A percentile compares a stretch with the other conserved stretches of the same genome.
Conservation (phyloP, 2,888 invertebrate genomes). For the Cybosia mesomella region DNA sequence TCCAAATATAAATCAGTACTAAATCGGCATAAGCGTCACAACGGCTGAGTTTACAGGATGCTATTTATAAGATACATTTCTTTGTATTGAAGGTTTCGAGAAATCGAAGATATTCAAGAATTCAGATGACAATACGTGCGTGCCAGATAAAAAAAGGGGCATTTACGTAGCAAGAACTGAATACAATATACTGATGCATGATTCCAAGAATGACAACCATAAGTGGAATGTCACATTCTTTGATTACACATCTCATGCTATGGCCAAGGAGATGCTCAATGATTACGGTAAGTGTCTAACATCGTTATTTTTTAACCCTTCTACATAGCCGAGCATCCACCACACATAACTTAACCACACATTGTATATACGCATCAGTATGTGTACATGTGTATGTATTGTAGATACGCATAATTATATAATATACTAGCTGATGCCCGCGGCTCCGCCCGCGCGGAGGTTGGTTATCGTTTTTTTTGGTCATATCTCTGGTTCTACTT, state of each 20-base stretch:
- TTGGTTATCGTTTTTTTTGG: no score
- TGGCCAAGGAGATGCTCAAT: slow-evolving; percentile 91
- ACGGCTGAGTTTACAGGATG: neutral
- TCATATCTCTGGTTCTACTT: no score
- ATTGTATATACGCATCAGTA: no score
- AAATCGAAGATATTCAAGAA: slow-evolving; percentile 78
- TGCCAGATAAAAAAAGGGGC: slow-evolving; percentile 89
- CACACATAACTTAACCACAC: neutral
- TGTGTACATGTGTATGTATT: no score
- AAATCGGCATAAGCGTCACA: neutral
- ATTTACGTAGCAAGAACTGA: slow-evolving; percentile 95
- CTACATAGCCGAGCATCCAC: neutral
- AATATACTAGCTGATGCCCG: no score
- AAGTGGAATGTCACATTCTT: slow-evolving; percentile 99
- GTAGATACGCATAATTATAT: no score
- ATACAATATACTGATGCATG: slow-evolving; percentile 98
- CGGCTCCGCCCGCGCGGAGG: no score
- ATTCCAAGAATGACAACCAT: slow-evolving; percentile 89
- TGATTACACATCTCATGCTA: slow-evolving; percentile 96
- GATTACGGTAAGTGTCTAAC: slow-evolving; percentile 90
- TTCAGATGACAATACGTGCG: slow-evolving; percentile 89
- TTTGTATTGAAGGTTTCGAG: slow-evolving; percentile 73
- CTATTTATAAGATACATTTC: slow-evolving; percentile 11
- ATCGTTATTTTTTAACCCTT: neutral
- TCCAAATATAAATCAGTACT: neutral